phyloP scores from a whole-genome alignment of 2,888 invertebrate genomes.

The Tetragnatha montana region DNA sequence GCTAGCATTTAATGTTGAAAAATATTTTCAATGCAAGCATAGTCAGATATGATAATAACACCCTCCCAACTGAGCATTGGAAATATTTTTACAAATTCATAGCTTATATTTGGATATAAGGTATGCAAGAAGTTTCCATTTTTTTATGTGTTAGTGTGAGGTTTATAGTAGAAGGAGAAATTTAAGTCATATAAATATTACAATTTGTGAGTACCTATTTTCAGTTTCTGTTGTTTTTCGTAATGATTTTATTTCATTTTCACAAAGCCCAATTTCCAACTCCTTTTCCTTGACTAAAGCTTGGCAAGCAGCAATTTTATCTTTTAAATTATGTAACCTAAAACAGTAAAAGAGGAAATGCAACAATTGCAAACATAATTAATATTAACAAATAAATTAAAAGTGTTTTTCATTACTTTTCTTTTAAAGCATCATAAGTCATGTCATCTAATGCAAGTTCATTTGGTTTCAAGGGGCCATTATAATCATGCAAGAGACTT shows the following conservation, averaged over 20 bases:
- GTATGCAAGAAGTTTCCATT: too few species aligned
- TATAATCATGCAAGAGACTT: slow-evolving; percentile 90
- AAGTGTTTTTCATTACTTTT: slow-evolving; percentile 78
- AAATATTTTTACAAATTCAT: too few species aligned
- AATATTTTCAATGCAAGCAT: too few species aligned
- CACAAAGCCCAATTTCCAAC: slow-evolving; percentile 74
- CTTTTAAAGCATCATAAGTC: slow-evolving; percentile 91
- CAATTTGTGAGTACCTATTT: slow-evolving; percentile 52
- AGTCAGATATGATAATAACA: too few species aligned
- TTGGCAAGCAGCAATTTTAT: slow-evolving; percentile 69
- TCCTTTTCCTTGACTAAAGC: slow-evolving; percentile 74
- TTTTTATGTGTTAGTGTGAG: too few species aligned
- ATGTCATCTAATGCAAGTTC: slow-evolving; percentile 93
- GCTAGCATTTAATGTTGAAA: too few species aligned
- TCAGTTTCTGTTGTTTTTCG: slow-evolving; percentile 72
- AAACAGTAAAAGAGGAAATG: slow-evolving; percentile 13
- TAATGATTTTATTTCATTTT: slow-evolving; percentile 73
- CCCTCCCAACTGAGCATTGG: too few species aligned
- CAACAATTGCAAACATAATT: slow-evolving; percentile 4
- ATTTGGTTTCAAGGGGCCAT: slow-evolving; percentile 90
- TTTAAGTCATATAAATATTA: too few species aligned
- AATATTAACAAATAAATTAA: not conserved
- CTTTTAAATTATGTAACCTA: slow-evolving; percentile 59
- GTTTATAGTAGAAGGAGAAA: not conserved
- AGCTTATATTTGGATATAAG: too few species aligned